phyloP scores from a whole-genome alignment of 2,888 invertebrate genomes.

The Oxycera nigricornis region DNA sequence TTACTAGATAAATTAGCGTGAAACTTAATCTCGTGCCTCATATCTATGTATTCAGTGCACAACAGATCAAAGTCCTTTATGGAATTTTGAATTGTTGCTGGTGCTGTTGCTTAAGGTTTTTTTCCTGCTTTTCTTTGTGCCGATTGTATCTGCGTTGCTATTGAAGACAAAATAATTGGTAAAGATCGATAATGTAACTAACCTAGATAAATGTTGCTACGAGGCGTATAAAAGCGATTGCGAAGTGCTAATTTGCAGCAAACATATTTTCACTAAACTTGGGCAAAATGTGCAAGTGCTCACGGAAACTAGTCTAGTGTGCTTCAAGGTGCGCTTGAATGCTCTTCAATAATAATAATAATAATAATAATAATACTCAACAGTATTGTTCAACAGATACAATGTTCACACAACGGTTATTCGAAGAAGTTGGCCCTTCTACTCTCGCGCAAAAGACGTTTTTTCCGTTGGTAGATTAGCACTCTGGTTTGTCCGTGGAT shows the following conservation, averaged over 20 bases:
- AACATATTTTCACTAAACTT: conserved; percentile 24
- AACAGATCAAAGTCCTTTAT: not conserved
- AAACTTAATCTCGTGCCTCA: not conserved
- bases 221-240: conserved; percentile 4
- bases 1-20: conserved; percentile 30
- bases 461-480: too few species aligned
- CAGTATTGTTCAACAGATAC: not conserved
- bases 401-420: not conserved
- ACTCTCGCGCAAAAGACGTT: too few species aligned
- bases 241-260: conserved; percentile 29
- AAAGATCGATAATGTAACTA: conserved; percentile 8
- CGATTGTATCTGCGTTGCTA: too few species aligned
- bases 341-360: not conserved
- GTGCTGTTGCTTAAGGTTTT: not conserved
- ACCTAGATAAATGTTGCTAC: not conserved
- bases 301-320: not conserved
- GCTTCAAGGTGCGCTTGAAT: not conserved
- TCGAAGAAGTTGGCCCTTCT: not conserved
- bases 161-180: not conserved
- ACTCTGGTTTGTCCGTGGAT: not conserved
- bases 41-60: not conserved
- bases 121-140: not conserved
- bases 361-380: not conserved
- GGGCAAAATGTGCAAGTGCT: not conserved
- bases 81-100: not conserved